phyloP scores from a whole-genome alignment of 2,797 vertebrate species.

The Lagorchestes hirsutus region DNA sequence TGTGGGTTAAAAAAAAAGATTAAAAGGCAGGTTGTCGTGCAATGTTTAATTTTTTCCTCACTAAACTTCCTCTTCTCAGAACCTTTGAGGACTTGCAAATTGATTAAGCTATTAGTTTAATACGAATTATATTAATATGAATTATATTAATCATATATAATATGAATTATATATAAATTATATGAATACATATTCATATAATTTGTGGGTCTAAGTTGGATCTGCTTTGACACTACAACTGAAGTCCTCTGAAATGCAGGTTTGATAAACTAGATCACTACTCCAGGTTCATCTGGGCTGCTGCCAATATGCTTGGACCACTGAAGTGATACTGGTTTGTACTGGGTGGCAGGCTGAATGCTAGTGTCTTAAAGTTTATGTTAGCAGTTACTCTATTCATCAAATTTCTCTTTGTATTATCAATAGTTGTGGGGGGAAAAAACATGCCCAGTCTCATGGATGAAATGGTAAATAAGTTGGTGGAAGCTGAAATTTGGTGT shows the following conservation, averaged over 20 bases:
- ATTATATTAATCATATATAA: too few relatives aligned
- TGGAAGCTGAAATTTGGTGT: conserved; percentile 86
- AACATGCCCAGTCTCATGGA: conserved; percentile 83
- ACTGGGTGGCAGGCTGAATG: conserved; percentile 88
- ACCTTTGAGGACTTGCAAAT: conserved; percentile 88
- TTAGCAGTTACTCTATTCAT: conserved; percentile 92
- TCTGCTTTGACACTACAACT: conserved; percentile 76
- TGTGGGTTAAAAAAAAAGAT: conserved; percentile 98
- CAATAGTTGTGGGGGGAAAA: conserved; percentile 83
- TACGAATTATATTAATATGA: too few relatives aligned
- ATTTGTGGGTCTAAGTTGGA: conserved; percentile 83
- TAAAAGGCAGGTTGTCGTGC: conserved; percentile 90
- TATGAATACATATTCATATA: too few relatives aligned
- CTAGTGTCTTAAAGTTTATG: conserved; percentile 91
- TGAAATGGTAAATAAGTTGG: conserved; percentile 88
- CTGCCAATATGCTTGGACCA: conserved; percentile 82
- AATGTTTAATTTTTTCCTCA: conserved; percentile 84
- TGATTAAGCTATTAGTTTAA: conserved; percentile 93
- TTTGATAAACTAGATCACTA: conserved; percentile 90
- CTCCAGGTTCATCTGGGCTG: conserved; percentile 85
- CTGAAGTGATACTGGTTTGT: conserved; percentile 90
- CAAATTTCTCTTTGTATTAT: conserved; percentile 86
- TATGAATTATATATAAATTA: too few relatives aligned
- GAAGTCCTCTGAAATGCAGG: conserved; percentile 90
- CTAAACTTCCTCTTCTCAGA: conserved; percentile 84